Conservation (phyloP, 2,113 vertebrate species). For the Hyla sarda region DNA sequence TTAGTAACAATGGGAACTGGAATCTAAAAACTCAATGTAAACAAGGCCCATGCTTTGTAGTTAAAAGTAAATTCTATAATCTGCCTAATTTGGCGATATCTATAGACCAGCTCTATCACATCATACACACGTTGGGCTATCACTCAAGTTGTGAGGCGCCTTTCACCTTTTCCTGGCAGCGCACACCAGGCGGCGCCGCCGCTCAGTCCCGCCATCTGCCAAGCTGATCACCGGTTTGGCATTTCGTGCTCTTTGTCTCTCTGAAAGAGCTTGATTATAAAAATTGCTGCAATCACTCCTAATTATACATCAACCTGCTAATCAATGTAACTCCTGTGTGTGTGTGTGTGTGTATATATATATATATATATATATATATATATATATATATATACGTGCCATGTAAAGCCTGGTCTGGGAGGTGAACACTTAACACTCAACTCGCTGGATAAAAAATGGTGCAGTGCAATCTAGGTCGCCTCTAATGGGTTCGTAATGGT, state of each 20-base stretch:
- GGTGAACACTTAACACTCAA: background rate
- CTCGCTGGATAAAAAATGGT: background rate
- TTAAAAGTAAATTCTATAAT: too few relatives aligned
- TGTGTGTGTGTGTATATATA: conserved; percentile 5
- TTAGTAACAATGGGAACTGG: too few relatives aligned
- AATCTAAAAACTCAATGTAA: too few relatives aligned
- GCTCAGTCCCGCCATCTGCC: background rate
- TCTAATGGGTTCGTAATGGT: background rate
- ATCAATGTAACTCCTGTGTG: conserved; percentile 34
- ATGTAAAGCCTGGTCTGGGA: conserved; percentile 5
- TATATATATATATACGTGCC: background rate
- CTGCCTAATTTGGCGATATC: too few relatives aligned
- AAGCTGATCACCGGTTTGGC: background rate
- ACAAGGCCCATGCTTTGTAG: too few relatives aligned
- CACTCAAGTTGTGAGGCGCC: too few relatives aligned
- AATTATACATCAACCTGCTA: conserved; percentile 58
- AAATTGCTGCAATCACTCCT: conserved; percentile 58
- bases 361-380: conserved; percentile 30
- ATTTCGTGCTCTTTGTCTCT: conserved; percentile 48
- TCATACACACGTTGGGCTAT: too few relatives aligned
- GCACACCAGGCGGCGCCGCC: too few relatives aligned
- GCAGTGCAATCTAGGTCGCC: background rate
- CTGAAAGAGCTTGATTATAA: conserved; percentile 57
- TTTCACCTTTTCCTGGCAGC: too few relatives aligned
- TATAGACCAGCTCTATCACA: too few relatives aligned